A percentile compares a stretch with the other conserved stretches of the same genome.
phyloP scores from a whole-genome alignment of 2,113 vertebrate species.

The Menura novaehollandiae region DNA sequence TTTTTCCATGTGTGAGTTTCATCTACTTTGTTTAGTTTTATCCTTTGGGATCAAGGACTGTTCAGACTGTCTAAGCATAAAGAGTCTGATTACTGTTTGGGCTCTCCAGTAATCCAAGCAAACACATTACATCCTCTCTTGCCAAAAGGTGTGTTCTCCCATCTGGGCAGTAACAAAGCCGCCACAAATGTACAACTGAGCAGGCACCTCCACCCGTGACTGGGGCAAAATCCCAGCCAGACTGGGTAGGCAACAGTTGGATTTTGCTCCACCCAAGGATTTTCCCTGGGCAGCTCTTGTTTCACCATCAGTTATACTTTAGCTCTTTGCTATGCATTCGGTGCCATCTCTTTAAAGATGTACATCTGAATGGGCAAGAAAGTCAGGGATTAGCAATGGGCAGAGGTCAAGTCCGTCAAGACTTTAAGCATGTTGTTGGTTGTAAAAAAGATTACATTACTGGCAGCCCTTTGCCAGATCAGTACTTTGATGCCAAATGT shows the following conservation, averaged over 20 bases:
- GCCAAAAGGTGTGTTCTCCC: background rate
- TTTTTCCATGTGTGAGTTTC: background rate
- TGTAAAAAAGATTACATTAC: conserved; percentile 65
- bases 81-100: background rate
- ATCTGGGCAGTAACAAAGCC: background rate
- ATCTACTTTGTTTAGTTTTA: background rate
- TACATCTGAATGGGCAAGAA: conserved; percentile 58
- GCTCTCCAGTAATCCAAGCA: background rate
- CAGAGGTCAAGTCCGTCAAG: conserved; percentile 48
- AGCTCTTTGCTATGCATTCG: background rate
- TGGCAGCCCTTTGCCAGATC: conserved; percentile 54
- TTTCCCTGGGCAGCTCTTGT: background rate
- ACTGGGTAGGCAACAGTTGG: background rate
- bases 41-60: background rate
- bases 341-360: conserved; percentile 32
- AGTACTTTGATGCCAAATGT: conserved; percentile 67
- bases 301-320: background rate
- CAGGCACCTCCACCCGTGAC: background rate
- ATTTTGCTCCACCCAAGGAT: background rate
- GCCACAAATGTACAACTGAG: background rate
- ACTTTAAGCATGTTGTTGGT: conserved; percentile 32
- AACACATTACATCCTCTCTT: background rate
- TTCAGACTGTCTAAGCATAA: background rate
- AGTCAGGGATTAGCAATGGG: conserved; percentile 20
- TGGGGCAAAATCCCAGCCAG: background rate